Conservation (phyloP, 2,797 vertebrate genomes). For the Pangasius macronema region DNA sequence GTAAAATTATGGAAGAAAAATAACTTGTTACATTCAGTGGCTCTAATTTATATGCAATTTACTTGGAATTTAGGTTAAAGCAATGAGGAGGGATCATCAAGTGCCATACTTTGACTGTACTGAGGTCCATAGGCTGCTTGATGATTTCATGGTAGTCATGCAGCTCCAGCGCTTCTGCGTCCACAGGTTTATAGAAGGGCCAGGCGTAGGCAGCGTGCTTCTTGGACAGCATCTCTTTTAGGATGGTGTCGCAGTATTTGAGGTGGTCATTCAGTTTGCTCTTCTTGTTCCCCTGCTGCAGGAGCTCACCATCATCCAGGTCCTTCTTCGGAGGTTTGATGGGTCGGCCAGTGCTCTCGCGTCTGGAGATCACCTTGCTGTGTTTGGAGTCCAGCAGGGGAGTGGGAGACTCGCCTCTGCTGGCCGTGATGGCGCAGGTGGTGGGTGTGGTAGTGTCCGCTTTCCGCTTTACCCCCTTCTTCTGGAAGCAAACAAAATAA, state of each 20-base stretch:
- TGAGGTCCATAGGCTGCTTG: constrained; percentile 99
- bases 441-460: constrained; percentile 96
- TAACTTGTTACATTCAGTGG: background rate
- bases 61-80: background rate
- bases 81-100: background rate
- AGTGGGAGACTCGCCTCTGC: constrained; percentile 87
- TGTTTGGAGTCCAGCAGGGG: constrained; percentile 82
- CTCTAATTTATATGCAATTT: background rate
- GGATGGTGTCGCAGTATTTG: constrained; percentile 93
- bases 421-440: constrained; percentile 90
- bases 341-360: constrained; percentile 88
- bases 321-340: constrained; percentile 89
- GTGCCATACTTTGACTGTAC: constrained; percentile 87
- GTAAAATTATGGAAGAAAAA: background rate
- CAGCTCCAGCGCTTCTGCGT: constrained; percentile 92
- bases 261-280: constrained; percentile 89
- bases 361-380: constrained; percentile 84
- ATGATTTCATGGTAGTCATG: constrained; percentile 99
- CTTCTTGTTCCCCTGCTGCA: constrained; percentile 81
- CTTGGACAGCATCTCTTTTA: constrained; percentile 96
- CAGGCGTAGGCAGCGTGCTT: constrained; percentile 95
- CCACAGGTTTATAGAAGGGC: constrained; percentile 98
- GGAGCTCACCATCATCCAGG: constrained; percentile 85
- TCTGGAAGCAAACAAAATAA: constrained; percentile 70
- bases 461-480: constrained; percentile 98